phyloP scores from a whole-genome alignment of 2,113 vertebrate species.

The Phrynocephalus versicolor region DNA sequence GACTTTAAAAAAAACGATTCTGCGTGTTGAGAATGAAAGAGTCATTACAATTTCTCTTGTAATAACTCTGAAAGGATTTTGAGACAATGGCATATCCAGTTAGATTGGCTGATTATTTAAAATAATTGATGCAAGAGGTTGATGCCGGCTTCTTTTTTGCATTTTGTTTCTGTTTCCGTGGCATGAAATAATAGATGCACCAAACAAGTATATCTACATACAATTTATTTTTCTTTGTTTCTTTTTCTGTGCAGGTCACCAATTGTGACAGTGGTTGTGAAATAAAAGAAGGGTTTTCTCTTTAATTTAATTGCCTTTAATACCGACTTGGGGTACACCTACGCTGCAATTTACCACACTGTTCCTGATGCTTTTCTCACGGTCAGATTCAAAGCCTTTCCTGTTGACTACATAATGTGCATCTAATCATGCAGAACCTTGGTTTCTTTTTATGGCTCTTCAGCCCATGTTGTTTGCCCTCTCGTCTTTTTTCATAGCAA shows the following conservation, averaged over 20 bases:
- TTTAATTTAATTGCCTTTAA: not conserved
- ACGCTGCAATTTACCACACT: too few species aligned
- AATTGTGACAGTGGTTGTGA: not conserved
- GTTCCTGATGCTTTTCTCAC: too few species aligned
- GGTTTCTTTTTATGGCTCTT: too few species aligned
- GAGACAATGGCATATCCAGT: not conserved
- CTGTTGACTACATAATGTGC: too few species aligned
- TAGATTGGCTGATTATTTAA: accelerated
- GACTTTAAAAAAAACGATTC: not conserved
- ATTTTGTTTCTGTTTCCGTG: not conserved
- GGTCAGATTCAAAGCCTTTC: too few species aligned
- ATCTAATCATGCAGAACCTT: too few species aligned
- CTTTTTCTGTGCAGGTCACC: not conserved
- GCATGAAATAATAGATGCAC: not conserved
- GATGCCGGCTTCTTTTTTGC: accelerated
- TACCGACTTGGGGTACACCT: not conserved
- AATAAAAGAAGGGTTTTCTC: not conserved
- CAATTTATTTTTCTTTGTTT: not conserved
- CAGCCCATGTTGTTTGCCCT: not conserved
- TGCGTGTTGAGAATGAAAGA: not conserved
- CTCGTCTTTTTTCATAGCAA: not conserved
- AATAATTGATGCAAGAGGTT: not conserved
- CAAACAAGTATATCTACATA: not conserved
- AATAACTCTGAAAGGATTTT: not conserved
- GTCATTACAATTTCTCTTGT: not conserved